phyloP scores from a whole-genome alignment of 2,797 vertebrate species.

The Gorsachius magnificus region DNA sequence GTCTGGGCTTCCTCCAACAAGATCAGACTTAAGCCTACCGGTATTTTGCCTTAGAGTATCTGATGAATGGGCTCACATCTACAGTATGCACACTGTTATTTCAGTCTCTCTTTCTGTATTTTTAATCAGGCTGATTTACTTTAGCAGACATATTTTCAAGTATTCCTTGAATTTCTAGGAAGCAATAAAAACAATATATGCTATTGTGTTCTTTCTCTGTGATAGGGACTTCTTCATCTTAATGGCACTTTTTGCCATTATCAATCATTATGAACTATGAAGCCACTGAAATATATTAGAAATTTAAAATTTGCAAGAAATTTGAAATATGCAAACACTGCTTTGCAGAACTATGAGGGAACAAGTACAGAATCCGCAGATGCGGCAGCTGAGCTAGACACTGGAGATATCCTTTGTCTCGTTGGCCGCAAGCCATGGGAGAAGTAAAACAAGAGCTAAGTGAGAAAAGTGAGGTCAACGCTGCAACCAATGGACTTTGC shows the following conservation, averaged over 20 bases:
- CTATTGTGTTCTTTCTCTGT: not conserved
- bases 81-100: not conserved
- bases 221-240: slow-evolving; percentile 12
- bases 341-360: too few species aligned
- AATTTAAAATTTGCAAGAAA: not conserved
- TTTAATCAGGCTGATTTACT: slow-evolving; percentile 8
- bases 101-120: not conserved
- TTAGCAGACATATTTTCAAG: not conserved
- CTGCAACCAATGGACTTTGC: too few species aligned
- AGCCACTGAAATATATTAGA: not conserved
- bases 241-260: not conserved
- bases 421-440: too few species aligned
- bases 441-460: too few species aligned
- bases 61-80: not conserved
- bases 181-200: slow-evolving; percentile 18
- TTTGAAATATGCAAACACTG: too few species aligned
- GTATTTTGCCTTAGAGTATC: not conserved
- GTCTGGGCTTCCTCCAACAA: not conserved
- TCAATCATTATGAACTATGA: not conserved
- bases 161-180: slow-evolving; percentile 17
- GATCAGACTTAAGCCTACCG: not conserved
- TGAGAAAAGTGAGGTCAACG: too few species aligned
- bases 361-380: too few species aligned
- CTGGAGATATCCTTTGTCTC: too few species aligned
- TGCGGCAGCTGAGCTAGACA: too few species aligned